Base-by-base conservation (phyloP, 2,888 invertebrate species). In the Tortrix viridana region DNA sequence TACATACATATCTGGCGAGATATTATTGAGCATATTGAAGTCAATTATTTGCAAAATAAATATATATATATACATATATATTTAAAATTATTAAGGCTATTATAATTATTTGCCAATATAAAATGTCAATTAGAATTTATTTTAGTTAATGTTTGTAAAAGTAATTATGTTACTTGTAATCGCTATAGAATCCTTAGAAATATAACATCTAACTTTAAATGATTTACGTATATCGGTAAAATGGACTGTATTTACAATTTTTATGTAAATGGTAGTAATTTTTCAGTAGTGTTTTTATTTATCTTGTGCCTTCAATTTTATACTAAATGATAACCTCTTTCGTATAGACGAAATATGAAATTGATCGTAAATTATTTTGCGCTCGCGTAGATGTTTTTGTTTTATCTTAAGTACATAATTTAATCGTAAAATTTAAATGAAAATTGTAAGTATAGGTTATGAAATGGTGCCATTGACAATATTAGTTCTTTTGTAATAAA, bases 391-490 rank as follows among this genome's bases (percentile, higher is more conserved):
- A 26, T 32, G 20, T 1, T 49, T 58, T 32, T 16, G 18, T 46
- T 57, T 59, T 43, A 38, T 54, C 48, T 61, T 46, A 41, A 48
- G 26, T 23, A 37, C 16, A 49, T 38, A 37, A 19, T 49, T 47
- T 16, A 49, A 65, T 62, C 64, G 32, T 32, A 62, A 50, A 68
- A 63, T 63, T 63, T 63, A 32, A 53, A 63, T 63, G 63, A 58
- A 68, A 69, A 63, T 61, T 71, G 69, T 69, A 65, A 65, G 66
- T 61, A 56, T 65, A 60, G 22, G 38, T 58, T 63, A 53, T 58
- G 47, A 66, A 71, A 83, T 84, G 85, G 87, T 88, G 87, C 85
- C 85, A 85, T 84, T 84, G 88, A 88, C 88, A 88, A 88, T 88
- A 88, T 86, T 84, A 84, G 75, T 85, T 88, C 71, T 79, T 81